phyloP scores from a whole-genome alignment of 2,113 vertebrate genomes.

The Cacatua alba region DNA sequence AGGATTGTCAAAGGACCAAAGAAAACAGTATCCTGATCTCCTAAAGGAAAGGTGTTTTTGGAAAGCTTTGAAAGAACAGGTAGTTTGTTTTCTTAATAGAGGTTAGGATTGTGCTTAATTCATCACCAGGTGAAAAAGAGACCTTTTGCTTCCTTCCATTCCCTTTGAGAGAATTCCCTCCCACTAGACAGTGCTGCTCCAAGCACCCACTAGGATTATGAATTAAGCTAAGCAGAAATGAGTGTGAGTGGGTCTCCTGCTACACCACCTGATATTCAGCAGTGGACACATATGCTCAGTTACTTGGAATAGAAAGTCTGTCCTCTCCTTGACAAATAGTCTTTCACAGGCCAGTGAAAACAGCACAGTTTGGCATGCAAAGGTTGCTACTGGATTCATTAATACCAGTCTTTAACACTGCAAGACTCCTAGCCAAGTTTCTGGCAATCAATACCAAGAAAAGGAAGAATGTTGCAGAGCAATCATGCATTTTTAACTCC shows the following conservation, averaged over 20 bases:
- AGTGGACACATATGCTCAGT: background rate
- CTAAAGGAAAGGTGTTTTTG: background rate
- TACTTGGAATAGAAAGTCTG: background rate
- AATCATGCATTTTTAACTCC: background rate
- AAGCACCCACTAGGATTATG: background rate
- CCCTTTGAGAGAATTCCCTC: background rate
- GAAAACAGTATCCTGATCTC: background rate
- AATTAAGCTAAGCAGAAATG: background rate
- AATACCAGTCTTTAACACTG: background rate
- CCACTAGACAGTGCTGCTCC: rapidly evolving
- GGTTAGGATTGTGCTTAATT: background rate
- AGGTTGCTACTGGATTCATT: background rate
- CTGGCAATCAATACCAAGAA: background rate
- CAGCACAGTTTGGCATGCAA: background rate
- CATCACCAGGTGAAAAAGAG: background rate
- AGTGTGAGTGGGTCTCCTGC: background rate
- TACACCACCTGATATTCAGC: background rate
- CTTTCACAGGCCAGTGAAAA: background rate
- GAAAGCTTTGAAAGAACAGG: background rate
- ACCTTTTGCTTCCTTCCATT: background rate
- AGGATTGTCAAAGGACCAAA: background rate
- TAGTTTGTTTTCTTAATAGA: background rate
- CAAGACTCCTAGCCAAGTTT: background rate
- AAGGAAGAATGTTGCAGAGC: background rate
- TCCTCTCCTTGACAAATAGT: background rate